Evolutionary conservation across 2,797 vertebrate species (phyloP), one percentile per base, ranked within the genome.

Genomic region (Pangasius macronema): DNA sequence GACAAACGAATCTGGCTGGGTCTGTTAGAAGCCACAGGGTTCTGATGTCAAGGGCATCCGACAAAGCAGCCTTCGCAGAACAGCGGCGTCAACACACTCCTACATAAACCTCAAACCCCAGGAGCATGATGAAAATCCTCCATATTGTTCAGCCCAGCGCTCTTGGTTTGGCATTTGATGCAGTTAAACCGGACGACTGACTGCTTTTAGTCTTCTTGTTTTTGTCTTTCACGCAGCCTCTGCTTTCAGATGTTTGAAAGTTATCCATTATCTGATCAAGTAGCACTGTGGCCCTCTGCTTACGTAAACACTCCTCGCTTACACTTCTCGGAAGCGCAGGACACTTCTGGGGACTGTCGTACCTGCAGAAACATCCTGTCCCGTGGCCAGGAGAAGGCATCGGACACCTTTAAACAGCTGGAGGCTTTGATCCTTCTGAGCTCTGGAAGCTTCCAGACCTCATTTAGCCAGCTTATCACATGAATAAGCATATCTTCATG

Each of bases 301-400:
- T 87, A 84, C 84, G 39, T 88, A 88, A 90, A 68, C 27, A 85
- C 73, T 84, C 22, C 65, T 85, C 30, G n/a, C 72, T 87, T 68
- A 53, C 72, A 61, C 55, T 88, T 86, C 77, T 85, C 59, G 73
- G 85, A 84, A 75, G 70, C 79, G 11, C 30, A 4, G 83, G 82
- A 82, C 51, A 70, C 46, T 46, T 46, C 46, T 79, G 85, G 46
- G 53, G 30, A n/a, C 61, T 36, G 67, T 27, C 16, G 2, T 33
- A 82, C 68, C 83, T 81, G 84, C 72, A 57, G 67, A 82, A 83
- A 82, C 67, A 27, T 87, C 82, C 49, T 67, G 59, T 73, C 70
- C 42, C 13, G 2, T n/a, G 39, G 75, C 55, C 55, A 85, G 46
- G 53, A 63, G 57, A 10, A 46, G 46, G 63, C n/a, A 84, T 22